Conservation (phyloP, 2,797 vertebrate species). For the Petrocephalus schoutedeni region DNA sequence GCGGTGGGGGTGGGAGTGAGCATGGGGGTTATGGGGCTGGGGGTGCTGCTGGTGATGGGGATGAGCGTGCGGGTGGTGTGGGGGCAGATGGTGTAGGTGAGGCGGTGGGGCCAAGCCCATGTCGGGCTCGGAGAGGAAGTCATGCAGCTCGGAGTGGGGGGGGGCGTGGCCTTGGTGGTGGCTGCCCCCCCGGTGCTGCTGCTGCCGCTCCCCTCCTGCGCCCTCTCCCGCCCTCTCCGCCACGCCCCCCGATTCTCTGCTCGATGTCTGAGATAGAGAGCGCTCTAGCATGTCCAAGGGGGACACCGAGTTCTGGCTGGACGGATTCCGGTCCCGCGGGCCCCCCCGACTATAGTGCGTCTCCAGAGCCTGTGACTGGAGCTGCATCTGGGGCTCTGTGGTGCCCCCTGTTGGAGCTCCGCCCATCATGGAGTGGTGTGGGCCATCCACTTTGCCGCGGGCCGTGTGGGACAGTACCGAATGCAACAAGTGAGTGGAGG, state of each 20-base stretch:
- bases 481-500: constrained; percentile 67
- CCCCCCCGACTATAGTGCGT: constrained; percentile 57
- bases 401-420: constrained; percentile 40
- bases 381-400: constrained; percentile 58
- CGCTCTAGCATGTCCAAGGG: constrained; percentile 65
- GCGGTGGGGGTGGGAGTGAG: constrained; percentile 45
- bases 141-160: constrained; percentile 59
- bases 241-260: constrained; percentile 45
- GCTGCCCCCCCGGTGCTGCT: constrained; percentile 49
- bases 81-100: constrained; percentile 59
- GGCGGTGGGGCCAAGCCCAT: constrained; percentile 53
- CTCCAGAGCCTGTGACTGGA: constrained; percentile 68
- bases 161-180: constrained; percentile 54
- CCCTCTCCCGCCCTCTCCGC: constrained; percentile 48
- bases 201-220: constrained; percentile 46
- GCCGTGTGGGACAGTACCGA: constrained; percentile 78
- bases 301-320: constrained; percentile 60
- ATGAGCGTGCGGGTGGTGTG: constrained; percentile 52
- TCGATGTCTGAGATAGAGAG: constrained; percentile 56
- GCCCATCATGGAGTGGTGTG: constrained; percentile 54
- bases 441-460: constrained; percentile 56
- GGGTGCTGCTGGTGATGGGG: constrained; percentile 54
- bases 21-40: constrained; percentile 44
- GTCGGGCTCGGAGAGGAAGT: constrained; percentile 63
- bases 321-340: constrained; percentile 52